Percentiles rank a stretch among this genome's conserved stretches.
Evolutionary conservation across 2,888 invertebrate genomes (phyloP).

Genomic region (Amblyjoppa proteus): DNA sequence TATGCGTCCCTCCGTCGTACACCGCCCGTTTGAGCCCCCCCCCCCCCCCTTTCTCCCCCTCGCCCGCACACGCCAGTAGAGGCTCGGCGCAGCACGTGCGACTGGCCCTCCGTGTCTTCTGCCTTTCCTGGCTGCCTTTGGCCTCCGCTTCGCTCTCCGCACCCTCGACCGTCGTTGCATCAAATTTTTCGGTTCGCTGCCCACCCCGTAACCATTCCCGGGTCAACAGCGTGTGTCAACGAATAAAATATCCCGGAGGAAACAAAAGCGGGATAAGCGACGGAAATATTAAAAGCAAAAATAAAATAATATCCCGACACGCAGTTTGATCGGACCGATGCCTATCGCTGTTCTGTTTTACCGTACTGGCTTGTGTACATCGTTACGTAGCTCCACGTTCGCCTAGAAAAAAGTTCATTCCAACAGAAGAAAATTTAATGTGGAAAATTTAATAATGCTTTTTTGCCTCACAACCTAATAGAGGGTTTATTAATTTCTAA

Average conservation of each 20-base stretch:
- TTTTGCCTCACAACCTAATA: no score
- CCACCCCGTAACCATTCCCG: constrained; percentile 2
- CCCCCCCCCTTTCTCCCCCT: no score
- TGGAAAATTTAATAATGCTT: no score
- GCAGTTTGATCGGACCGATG: background rate
- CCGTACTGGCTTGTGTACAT: no score
- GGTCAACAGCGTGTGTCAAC: constrained; percentile 31
- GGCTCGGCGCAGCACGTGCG: constrained; percentile 12
- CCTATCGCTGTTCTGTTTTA: background rate
- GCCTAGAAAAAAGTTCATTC: no score
- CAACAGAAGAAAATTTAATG: no score
- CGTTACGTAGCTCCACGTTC: no score
- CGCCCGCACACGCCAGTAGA: background rate
- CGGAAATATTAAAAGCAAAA: background rate
- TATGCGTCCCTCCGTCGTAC: constrained; percentile 6
- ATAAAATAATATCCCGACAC: background rate
- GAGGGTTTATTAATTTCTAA: no score
- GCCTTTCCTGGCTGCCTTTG: constrained; percentile 56
- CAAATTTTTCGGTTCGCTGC: constrained; percentile 50
- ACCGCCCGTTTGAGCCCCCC: constrained; percentile 4
- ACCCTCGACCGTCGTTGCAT: constrained; percentile 68
- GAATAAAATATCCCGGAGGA: constrained; percentile 14
- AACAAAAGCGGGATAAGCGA: background rate
- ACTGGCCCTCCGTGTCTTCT: constrained; percentile 20
- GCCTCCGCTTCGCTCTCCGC: constrained; percentile 59